phyloP scores from a whole-genome alignment of 92 coral and sea anemone species.

The Hydrozoanthus gracilis region DNA sequence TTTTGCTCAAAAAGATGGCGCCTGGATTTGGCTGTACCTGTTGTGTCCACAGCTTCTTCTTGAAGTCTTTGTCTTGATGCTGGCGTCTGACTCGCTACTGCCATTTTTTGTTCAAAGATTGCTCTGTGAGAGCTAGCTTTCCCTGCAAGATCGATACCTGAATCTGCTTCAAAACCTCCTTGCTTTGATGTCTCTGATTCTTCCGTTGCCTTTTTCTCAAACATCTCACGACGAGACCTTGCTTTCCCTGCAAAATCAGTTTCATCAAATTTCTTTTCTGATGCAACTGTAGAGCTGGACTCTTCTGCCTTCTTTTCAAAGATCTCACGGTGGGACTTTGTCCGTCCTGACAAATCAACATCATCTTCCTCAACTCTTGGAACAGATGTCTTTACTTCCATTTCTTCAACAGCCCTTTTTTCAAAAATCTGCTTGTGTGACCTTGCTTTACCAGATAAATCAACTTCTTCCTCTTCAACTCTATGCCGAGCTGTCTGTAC shows the following conservation, averaged over 20 bases:
- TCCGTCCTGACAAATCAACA: slow-evolving; percentile 39
- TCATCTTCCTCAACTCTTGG: slow-evolving; percentile 72
- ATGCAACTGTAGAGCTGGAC: slow-evolving; percentile 3
- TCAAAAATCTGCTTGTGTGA: slow-evolving; percentile 80
- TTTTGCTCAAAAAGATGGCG: slow-evolving; percentile 80
- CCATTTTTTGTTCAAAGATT: slow-evolving; percentile 71
- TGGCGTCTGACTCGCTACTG: slow-evolving; percentile 60
- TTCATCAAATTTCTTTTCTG: slow-evolving; percentile 53
- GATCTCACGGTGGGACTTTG: slow-evolving; percentile 34
- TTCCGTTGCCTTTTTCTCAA: slow-evolving; percentile 77
- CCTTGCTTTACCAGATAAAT: slow-evolving; percentile 78
- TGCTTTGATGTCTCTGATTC: slow-evolving; percentile 29
- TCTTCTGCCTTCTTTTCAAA: slow-evolving; percentile 45
- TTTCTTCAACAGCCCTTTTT: slow-evolving; percentile 73
- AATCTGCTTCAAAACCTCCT: slow-evolving; percentile 44
- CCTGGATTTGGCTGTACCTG: slow-evolving; percentile 77
- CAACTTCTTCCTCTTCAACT: slow-evolving; percentile 70
- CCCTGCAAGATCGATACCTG: slow-evolving; percentile 70
- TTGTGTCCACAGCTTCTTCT: slow-evolving; percentile 59
- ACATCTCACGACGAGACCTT: slow-evolving; percentile 65
- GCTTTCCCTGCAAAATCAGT: slow-evolving; percentile 78
- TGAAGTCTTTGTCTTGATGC: slow-evolving; percentile 61
- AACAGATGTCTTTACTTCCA: slow-evolving; percentile 77
- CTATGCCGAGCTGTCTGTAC: slow-evolving; percentile 55
- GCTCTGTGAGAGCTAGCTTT: slow-evolving; percentile 69